Base-by-base conservation (phyloP, 2,113 vertebrate species). In the Eulacestoma nigropectus region DNA sequence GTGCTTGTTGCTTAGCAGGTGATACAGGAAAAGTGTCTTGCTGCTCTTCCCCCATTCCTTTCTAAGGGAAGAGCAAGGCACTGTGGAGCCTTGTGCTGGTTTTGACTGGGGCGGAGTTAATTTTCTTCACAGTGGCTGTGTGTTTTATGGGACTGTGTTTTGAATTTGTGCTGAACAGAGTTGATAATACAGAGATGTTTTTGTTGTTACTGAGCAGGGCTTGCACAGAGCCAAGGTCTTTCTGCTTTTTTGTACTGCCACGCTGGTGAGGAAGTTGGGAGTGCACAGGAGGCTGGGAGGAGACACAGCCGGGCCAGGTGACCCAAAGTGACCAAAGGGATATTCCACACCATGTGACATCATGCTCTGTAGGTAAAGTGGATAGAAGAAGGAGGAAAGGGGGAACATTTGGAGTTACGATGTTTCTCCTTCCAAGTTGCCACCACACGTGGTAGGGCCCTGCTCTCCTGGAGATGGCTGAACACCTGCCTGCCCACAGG, bases 261-360 rank as follows among this genome's bases (percentile, higher is more conserved):
- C 0, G 0, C 39, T 53, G 27, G 57, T 17, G 57, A 84, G 18
- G 39, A 46, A 9, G 1, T 29, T 12, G 41, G 22, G 27, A 19
- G 7, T 59, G 27, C 68, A 1, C 1, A 22, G 33, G 7, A 46
- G 22, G 47, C 2, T 63, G 57, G 39, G 39, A 73, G 39, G 22
- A 39, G 33, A 46, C 81, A 50, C 80, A 33, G 22, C 57, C 0
- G 1, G n/a, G 23, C 33, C 22, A 23, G 57, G 14, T 33, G 57
- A 64, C 41, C 29, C 69, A 10, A 11, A 47, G 0, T 29, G 18
- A 18, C n/a, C 69, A 33, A 10, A 56, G 23, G 9, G 19, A 20
- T 25, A 8, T n/a, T 65, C 41, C 50, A 56, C 15, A 7, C 15
- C 29, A 1, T 29, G 29, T 19, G n/a, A 6, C 59, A 39, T 22